Conservation (phyloP, 2,888 invertebrate genomes). For the Agrypnus murinus region DNA sequence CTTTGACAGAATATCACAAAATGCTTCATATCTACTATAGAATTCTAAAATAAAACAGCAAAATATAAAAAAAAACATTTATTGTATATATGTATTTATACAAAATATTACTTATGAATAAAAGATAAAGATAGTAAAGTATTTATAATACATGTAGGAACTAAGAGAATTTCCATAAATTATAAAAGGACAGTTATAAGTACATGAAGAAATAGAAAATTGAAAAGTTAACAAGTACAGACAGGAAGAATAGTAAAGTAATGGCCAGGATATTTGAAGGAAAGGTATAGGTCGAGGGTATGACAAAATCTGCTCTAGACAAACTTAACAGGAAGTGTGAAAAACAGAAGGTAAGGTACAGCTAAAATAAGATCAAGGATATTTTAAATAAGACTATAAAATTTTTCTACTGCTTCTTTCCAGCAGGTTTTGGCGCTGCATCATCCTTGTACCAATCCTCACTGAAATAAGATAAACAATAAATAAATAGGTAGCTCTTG, state of each 20-base stretch:
- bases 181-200: neutral
- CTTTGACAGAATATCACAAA: constrained; percentile 4
- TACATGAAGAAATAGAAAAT: neutral
- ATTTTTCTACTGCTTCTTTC: constrained; percentile 58
- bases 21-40: too few species aligned
- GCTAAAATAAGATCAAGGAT: constrained; percentile 36
- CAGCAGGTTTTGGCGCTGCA: constrained; percentile 73
- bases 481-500: too few species aligned
- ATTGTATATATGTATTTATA: constrained; percentile 13
- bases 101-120: constrained; percentile 3
- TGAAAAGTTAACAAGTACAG: constrained; percentile 4
- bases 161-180: constrained; percentile 20
- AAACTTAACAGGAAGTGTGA: constrained; percentile 26
- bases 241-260: constrained; percentile 15
- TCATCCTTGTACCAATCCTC: constrained; percentile 95
- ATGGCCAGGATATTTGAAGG: neutral
- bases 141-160: constrained; percentile 15
- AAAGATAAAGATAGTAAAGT: constrained; percentile 6
- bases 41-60: neutral
- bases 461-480: constrained; percentile 71
- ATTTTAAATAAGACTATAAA: constrained; percentile 14
- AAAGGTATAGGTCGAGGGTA: neutral
- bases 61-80: constrained; percentile 2
- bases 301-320: constrained; percentile 17
- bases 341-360: constrained; percentile 26